phyloP scores from a whole-genome alignment of 1,140 invertebrate species.

The Drosophila paulistorum region DNA sequence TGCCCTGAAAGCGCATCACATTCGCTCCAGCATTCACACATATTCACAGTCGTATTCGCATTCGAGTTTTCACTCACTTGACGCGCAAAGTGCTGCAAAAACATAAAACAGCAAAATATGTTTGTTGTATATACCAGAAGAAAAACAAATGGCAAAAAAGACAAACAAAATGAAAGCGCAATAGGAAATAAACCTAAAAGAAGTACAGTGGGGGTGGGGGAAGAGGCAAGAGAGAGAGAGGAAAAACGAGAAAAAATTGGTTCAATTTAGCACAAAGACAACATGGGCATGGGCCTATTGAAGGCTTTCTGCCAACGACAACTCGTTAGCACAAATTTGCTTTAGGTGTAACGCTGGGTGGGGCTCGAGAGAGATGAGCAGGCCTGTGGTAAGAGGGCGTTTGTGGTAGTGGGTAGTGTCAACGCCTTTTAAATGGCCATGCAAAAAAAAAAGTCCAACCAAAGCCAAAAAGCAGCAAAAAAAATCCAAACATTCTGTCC shows the following conservation, averaged over 20 bases:
- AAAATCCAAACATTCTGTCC: slow-evolving; percentile 38
- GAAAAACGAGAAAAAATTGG: slow-evolving; percentile 66
- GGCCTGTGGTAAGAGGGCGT: slow-evolving; percentile 1
- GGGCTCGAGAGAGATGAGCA: background rate
- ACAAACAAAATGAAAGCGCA: slow-evolving; percentile 73
- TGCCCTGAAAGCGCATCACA: slow-evolving; percentile 64
- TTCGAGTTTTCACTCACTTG: slow-evolving; percentile 73
- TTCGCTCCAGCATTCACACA: slow-evolving; percentile 39
- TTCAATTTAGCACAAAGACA: slow-evolving; percentile 78
- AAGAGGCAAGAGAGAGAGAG: background rate
- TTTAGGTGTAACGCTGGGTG: slow-evolving; percentile 13
- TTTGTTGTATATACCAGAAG: slow-evolving; percentile 28
- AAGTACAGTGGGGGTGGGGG: background rate
- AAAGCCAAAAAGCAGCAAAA: slow-evolving; percentile 37
- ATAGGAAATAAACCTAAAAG: slow-evolving; percentile 38
- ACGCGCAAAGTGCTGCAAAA: slow-evolving; percentile 76
- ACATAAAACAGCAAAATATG: slow-evolving; percentile 60
- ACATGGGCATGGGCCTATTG: slow-evolving; percentile 64
- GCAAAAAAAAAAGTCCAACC: background rate
- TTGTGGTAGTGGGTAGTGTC: slow-evolving; percentile 44
- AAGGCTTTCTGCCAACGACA: slow-evolving; percentile 59
- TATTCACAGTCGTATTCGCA: slow-evolving; percentile 40
- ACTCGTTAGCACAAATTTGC: slow-evolving; percentile 77
- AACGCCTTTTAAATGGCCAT: slow-evolving; percentile 72
- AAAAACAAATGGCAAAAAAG: slow-evolving; percentile 35